Base-by-base conservation (phyloP, 2,888 invertebrate species). In the Hemicrepidius hirtus region DNA sequence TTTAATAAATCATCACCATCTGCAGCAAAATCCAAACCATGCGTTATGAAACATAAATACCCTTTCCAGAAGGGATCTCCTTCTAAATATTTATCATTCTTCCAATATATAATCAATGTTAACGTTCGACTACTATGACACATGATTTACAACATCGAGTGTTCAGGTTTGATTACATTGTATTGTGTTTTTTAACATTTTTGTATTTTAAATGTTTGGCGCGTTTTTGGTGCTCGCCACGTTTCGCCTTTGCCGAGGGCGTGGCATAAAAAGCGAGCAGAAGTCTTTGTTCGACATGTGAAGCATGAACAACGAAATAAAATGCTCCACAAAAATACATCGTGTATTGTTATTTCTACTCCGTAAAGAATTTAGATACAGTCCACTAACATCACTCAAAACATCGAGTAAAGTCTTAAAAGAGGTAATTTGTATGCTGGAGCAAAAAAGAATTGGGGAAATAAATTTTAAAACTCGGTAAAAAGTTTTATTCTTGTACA, bases 391-490 rank as follows among this genome's bases (percentile, higher is more conserved):
- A 13, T 53, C 28, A 53, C 32, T 53, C 13, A 21, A 7, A 32
- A 32, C 32, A 32, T 5, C 32, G 32, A 32, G 7, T 21, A n/a
- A 21, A 21, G 20, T 6, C 24, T 13, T 3, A 7, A 3, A 28
- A 24, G 24, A 50, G n/a, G 28, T n/a, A n/a, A 13, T 24, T 53
- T 53, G 28, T 53, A 53, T 28, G 24, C 53, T 44, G 7, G 1
- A 53, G 28, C 1, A 0, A 13, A n/a, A 18, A 46, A 20, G 20
- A 46, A 46, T 10, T 18, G 16, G 32, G 28, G 13, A 16, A 53
- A 53, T 53, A 28, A 21, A 53, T 53, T 53, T 53, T 28, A 16
- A 6, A 53, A 53, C 28, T 50, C n/a, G 50, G n/a, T n/a, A 12
- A 32, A 53, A 21, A 53, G 28, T 28, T 28, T 53, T 53, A 12